These are phyloP conservation scores for Heterodera filipjevi DNA, from an alignment of 2,888 invertebrate species.

Conservation along the genomic window DNA sequence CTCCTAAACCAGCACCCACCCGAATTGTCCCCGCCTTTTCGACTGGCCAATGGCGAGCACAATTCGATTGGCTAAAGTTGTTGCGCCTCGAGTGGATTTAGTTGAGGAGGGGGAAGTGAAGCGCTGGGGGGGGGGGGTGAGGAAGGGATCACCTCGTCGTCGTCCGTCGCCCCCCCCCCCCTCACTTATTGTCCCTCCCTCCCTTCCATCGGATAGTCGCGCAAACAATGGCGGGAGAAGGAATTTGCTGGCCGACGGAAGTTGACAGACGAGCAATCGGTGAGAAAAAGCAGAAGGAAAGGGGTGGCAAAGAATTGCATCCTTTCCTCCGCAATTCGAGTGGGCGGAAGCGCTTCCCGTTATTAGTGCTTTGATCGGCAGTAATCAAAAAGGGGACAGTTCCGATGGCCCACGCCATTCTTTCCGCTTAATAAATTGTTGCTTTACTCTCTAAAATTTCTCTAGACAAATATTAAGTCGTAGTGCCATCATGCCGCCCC, in stretches of 20 bases:
- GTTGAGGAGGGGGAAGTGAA: background rate
- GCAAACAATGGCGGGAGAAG: background rate
- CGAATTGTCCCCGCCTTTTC: background rate
- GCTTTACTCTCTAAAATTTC: background rate
- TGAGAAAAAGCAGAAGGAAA: background rate
- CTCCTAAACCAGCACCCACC: background rate
- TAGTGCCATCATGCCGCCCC: background rate
- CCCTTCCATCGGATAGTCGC: background rate
- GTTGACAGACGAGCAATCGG: constrained; percentile 1
- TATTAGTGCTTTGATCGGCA: background rate
- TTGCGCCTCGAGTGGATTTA: constrained; percentile 6
- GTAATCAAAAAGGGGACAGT: background rate
- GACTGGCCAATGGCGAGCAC: constrained; percentile 3
- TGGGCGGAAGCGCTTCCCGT: background rate
- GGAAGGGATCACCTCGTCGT: background rate
- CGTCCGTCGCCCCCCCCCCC: background rate
- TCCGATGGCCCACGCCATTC: background rate
- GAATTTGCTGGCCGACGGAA: background rate
- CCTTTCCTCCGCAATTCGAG: background rate
- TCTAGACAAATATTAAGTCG: background rate
- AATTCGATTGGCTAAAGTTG: constrained; percentile 11
- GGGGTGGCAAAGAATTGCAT: background rate
- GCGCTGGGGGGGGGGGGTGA: background rate
- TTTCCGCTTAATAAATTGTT: background rate
- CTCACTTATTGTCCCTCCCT: background rate